These are phyloP conservation scores for Aselliscus stoliczkanus DNA, from an alignment of 2,797 vertebrate genomes.

Conservation along the genomic window DNA sequence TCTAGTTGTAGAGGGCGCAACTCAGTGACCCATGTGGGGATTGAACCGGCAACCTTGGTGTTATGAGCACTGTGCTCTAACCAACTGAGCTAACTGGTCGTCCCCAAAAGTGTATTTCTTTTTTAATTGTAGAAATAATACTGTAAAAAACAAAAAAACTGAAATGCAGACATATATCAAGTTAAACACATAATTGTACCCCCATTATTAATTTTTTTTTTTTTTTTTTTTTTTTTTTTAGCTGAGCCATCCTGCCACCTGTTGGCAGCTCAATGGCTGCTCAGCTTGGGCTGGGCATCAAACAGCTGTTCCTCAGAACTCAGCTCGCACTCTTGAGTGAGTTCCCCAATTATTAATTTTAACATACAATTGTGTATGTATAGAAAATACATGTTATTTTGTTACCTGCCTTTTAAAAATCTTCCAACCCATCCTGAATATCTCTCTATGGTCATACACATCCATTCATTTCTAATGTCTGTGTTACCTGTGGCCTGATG, in stretches of 20 bases:
- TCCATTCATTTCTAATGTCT: neutral
- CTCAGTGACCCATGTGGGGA: no score
- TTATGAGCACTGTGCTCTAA: no score
- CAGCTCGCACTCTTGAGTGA: no score
- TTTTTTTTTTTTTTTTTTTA: no score
- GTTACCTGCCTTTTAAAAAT: neutral
- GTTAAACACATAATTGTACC: neutral
- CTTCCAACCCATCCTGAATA: neutral
- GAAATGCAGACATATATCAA: neutral
- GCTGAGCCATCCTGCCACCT: no score
- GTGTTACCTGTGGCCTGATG: neutral
- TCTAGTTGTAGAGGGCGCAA: no score
- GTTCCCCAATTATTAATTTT: neutral
- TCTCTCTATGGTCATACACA: neutral
- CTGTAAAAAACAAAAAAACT: neutral
- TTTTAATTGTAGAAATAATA: neutral
- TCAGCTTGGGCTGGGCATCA: no score
- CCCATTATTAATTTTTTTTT: neutral
- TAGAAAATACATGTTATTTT: neutral
- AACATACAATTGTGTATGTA: neutral
- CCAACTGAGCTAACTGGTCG: no score
- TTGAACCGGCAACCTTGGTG: no score
- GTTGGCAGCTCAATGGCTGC: no score
- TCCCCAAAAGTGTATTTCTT: neutral
- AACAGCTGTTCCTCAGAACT: no score